Percentiles rank a stretch among this genome's conserved stretches.
Conservation (phyloP, 2,797 vertebrate genomes). For the Acanthurus tractus region DNA sequence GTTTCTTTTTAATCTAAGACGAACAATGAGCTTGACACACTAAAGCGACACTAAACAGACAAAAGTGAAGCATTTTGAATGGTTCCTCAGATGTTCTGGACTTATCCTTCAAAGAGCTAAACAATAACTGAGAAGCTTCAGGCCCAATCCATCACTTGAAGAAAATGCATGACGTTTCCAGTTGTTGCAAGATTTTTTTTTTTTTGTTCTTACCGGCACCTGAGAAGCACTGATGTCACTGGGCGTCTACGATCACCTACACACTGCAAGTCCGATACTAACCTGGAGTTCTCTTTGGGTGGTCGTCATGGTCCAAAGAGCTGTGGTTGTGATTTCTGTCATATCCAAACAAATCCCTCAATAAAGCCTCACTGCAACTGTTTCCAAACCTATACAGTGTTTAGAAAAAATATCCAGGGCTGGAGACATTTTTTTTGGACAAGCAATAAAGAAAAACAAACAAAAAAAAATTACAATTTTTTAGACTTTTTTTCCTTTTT, state of each 20-base stretch:
- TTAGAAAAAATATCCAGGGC: conserved; percentile 72
- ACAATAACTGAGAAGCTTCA: conserved; percentile 4
- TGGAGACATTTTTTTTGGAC: conserved; percentile 63
- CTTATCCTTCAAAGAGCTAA: background rate
- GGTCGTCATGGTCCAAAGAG: conserved; percentile 52
- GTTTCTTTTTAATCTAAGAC: conserved; percentile 23
- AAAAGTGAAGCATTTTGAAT: too few species aligned
- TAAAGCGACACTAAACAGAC: conserved; percentile 24
- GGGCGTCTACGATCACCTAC: conserved; percentile 14
- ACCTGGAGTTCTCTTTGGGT: conserved; percentile 41
- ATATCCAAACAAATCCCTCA: conserved; percentile 54
- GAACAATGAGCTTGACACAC: conserved; percentile 2
- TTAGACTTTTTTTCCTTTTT: conserved; percentile 78
- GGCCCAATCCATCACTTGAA: conserved; percentile 1
- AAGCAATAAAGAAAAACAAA: conserved; percentile 66
- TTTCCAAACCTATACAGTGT: conserved; percentile 74
- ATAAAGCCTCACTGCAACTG: conserved; percentile 69
- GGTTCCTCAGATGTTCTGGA: background rate
- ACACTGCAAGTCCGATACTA: conserved; percentile 35
- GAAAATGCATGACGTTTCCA: conserved; percentile 17
- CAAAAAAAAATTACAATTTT: conserved; percentile 72
- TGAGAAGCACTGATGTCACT: conserved; percentile 52
- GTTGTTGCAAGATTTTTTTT: conserved; percentile 5
- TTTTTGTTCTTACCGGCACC: conserved; percentile 50
- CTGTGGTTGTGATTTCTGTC: conserved; percentile 47